These are phyloP conservation scores for Chamaetylas fuelleborni DNA, from an alignment of 2,113 vertebrate species.

Conservation along the genomic window DNA sequence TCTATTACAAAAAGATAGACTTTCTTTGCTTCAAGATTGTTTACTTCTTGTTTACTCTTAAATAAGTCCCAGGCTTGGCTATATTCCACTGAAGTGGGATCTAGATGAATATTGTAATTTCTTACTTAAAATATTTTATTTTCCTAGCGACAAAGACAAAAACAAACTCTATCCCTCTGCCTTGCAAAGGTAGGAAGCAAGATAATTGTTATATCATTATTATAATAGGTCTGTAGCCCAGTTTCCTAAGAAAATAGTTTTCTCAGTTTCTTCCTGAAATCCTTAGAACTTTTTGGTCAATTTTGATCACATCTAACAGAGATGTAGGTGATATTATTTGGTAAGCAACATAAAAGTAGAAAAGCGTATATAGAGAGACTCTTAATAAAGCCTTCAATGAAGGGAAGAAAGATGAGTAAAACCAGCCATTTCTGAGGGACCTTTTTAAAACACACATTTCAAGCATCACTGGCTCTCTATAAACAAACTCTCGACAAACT, in stretches of 20 bases:
- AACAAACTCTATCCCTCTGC: not conserved
- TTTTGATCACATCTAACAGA: not conserved
- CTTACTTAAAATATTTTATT: not conserved
- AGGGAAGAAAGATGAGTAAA: not conserved
- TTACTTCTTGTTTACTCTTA: not conserved
- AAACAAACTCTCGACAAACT: not conserved
- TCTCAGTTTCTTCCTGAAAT: not conserved
- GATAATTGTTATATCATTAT: not conserved
- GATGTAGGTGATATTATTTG: fast-evolving
- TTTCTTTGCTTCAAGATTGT: not conserved
- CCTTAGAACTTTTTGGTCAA: not conserved
- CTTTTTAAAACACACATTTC: not conserved
- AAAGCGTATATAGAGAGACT: not conserved
- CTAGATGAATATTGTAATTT: not conserved
- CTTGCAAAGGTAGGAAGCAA: not conserved
- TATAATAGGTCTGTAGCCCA: not conserved
- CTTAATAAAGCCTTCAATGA: not conserved
- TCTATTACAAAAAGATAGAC: not conserved
- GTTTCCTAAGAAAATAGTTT: not conserved
- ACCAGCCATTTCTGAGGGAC: not conserved
- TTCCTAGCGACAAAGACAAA: not conserved
- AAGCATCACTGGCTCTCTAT: not conserved
- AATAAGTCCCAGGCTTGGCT: not conserved
- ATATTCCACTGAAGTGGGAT: not conserved
- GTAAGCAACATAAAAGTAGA: not conserved